A percentile compares a stretch with the other conserved stretches of the same genome.
Evolutionary conservation across 2,797 vertebrate genomes (phyloP).

Genomic region (Crypturellus tataupa): DNA sequence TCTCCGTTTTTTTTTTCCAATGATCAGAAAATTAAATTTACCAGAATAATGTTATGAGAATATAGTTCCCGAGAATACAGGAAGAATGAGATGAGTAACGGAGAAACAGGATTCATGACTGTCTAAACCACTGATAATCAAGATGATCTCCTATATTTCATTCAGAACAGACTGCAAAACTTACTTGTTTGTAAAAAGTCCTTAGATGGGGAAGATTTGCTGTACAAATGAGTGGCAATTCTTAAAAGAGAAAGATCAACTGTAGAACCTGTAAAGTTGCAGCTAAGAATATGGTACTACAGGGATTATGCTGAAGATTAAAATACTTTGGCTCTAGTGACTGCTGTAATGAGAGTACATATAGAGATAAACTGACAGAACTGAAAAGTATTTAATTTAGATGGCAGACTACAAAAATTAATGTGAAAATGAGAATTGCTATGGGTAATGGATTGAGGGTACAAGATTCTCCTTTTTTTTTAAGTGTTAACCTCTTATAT

Average conservation of each 20-base stretch:
- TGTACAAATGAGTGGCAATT: not conserved
- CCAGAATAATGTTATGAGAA: not conserved
- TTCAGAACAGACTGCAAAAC: not conserved
- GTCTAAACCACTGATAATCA: not conserved
- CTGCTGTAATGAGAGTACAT: slow-evolving; percentile 26
- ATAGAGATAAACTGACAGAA: slow-evolving; percentile 32
- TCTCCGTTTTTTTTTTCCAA: not conserved
- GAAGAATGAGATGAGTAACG: not conserved
- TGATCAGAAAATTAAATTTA: not conserved
- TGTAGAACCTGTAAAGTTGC: not conserved
- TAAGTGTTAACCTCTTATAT: slow-evolving; percentile 53
- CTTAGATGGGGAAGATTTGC: not conserved
- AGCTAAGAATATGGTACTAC: slow-evolving; percentile 16
- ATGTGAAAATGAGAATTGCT: slow-evolving; percentile 57
- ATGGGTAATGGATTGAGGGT: slow-evolving; percentile 18
- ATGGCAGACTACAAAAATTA: slow-evolving; percentile 53
- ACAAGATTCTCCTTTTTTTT: slow-evolving; percentile 37
- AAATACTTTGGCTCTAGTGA: slow-evolving; percentile 56
- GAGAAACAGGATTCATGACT: not conserved
- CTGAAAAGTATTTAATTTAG: slow-evolving; percentile 66
- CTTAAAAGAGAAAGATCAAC: not conserved
- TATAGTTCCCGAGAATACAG: not conserved
- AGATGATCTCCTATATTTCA: not conserved
- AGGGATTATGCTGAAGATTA: slow-evolving; percentile 39
- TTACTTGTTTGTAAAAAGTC: not conserved